Evolutionary conservation across 2,113 vertebrate genomes (phyloP).

Genomic region (Oncorhynchus kisutch): DNA sequence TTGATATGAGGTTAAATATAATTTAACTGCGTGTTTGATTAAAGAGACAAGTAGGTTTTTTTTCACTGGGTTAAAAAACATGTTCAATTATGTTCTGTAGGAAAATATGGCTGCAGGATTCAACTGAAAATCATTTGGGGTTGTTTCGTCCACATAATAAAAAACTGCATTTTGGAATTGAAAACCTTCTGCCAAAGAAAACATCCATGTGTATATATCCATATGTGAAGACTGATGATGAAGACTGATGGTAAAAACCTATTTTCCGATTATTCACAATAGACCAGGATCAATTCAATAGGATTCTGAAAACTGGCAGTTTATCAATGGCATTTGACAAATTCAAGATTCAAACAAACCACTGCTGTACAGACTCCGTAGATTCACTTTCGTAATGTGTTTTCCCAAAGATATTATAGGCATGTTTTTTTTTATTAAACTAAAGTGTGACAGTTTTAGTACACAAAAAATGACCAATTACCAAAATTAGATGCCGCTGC

Average conservation of each 20-base stretch:
- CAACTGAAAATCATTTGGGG: not conserved
- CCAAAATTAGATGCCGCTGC: not conserved
- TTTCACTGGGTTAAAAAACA: not conserved
- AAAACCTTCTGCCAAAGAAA: not conserved
- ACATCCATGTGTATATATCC: not conserved
- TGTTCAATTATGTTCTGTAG: not conserved
- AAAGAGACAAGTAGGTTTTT: not conserved
- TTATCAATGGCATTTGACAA: not conserved
- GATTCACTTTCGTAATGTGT: not conserved
- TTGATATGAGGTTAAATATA: not conserved
- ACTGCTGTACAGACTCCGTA: not conserved
- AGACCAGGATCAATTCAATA: not conserved
- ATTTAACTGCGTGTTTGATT: not conserved
- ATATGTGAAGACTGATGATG: not conserved
- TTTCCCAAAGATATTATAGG: not conserved
- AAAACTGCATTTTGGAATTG: constrained; percentile 1
- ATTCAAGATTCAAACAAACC: not conserved
- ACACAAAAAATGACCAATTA: not conserved
- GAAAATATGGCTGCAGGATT: not conserved
- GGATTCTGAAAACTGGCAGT: not conserved
- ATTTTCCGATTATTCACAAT: not conserved
- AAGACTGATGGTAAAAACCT: not conserved
- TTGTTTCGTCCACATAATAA: not conserved
- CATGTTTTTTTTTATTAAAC: not conserved
- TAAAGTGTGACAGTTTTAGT: too few relatives aligned